Base-by-base conservation (phyloP, 53 echinoderm and acorn worm species). In the Holothuria leucospilota region DNA sequence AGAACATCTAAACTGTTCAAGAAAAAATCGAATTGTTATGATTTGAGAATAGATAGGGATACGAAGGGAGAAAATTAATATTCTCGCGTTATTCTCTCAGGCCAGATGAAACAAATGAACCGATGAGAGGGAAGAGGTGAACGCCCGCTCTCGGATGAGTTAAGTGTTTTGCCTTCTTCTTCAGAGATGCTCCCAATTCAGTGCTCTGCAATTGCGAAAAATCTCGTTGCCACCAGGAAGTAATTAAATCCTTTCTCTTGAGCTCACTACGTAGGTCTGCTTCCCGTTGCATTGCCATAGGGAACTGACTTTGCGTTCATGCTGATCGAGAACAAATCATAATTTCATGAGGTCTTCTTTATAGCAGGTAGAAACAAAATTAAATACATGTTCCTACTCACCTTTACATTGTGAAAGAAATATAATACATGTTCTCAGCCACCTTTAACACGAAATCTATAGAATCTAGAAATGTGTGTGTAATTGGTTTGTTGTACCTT, bases 11-110 rank as follows among this genome's bases (percentile, higher is more conserved):
- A 61, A 29, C 56, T 58, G 21, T 80, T 60, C 59, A 60, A 28
- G 56, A 61, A 80, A 61, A 80, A 80, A 80, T 80, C 80, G 80
- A 80, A 80, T 62, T 80, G 80, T 80, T 80, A 80, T 80, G 80
- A 59, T 80, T 80, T 60, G 59, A 61, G 62, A 80, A 59, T 29
- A 80, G 61, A 80, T 60, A 61, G 59, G 80, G 61, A 80, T 59
- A 80, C 60, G 80, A 61, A 61, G 29, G 60, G 38, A 80, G 80
- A 58, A 80, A 80, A 80, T 80, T 80, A 80, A 80, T 80, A 80
- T 80, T 80, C 80, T 61, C 80, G 80, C 59, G 61, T 60, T 80
- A 29, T 80, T 80, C 80, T 80, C 80, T 80, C 80, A 80, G 80
- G 80, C 80, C 59, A 60, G 61, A 80, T 80, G 80, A 61, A 58